Conservation (phyloP, 37 sponge, comb jelly and placozoan species). For the Oopsacas minuta region DNA sequence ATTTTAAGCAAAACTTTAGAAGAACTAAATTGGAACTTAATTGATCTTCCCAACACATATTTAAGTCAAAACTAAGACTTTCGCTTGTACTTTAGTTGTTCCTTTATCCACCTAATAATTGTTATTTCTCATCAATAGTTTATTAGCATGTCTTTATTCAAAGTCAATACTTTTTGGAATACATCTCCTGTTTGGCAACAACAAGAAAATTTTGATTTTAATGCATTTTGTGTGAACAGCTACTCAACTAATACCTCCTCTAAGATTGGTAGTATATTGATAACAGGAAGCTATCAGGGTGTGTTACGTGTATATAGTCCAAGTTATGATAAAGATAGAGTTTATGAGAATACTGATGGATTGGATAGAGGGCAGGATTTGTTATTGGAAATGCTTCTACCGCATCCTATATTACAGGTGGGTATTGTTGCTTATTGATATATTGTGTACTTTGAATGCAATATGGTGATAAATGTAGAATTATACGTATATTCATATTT, state of each 20-base stretch:
- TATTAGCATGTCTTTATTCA: slow-evolving; percentile 13
- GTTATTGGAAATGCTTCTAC: slow-evolving; percentile 54
- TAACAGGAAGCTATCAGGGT: slow-evolving; percentile 64
- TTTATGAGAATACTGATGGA: neutral
- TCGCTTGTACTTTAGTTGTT: neutral
- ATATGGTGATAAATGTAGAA: too few relatives aligned
- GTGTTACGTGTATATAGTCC: slow-evolving; percentile 64
- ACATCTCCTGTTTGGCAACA: neutral
- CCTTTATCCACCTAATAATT: neutral
- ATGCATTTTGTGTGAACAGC: neutral
- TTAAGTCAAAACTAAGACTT: too few relatives aligned
- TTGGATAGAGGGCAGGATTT: slow-evolving; percentile 31
- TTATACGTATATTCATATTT: too few relatives aligned
- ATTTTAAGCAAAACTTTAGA: too few relatives aligned
- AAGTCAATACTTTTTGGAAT: slow-evolving; percentile 16
- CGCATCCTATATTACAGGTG: slow-evolving; percentile 55
- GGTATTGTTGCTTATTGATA: neutral
- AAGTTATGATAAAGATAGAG: neutral
- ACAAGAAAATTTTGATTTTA: slow-evolving; percentile 9
- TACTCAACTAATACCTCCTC: neutral
- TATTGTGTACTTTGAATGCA: neutral
- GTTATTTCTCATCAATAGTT: neutral
- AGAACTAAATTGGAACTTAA: too few relatives aligned
- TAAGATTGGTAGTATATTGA: neutral
- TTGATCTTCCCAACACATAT: too few relatives aligned